Evolutionary conservation across 2,113 vertebrate species (phyloP).

Genomic region (Edolisoma coerulescens): DNA sequence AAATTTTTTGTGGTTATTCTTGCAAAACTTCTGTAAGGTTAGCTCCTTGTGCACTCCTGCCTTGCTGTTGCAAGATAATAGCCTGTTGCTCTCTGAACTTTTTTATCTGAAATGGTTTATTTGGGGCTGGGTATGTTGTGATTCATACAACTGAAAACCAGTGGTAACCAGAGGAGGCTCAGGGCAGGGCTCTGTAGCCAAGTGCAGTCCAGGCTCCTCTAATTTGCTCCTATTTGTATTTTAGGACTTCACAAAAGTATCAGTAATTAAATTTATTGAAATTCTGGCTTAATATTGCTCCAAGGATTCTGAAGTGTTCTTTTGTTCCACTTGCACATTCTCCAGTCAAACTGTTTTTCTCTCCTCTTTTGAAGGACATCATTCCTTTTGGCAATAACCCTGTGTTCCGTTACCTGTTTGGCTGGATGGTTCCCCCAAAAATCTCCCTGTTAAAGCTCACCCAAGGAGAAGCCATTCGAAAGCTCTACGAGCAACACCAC

Average conservation of each 20-base stretch:
- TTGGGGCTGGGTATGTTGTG: neutral
- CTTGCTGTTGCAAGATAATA: neutral
- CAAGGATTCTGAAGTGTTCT: neutral
- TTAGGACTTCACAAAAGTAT: neutral
- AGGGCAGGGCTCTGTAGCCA: neutral
- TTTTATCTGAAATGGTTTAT: neutral
- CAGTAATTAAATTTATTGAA: neutral
- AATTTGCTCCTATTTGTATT: neutral
- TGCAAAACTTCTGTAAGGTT: neutral
- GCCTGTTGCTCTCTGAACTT: neutral
- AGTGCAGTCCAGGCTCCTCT: neutral
- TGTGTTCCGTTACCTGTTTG: constrained; percentile 90
- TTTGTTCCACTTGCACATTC: neutral
- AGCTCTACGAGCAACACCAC: constrained; percentile 94
- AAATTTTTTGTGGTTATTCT: neutral
- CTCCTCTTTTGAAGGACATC: constrained; percentile 86
- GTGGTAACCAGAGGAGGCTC: neutral
- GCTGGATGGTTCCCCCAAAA: constrained; percentile 98
- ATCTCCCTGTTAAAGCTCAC: constrained; percentile 96
- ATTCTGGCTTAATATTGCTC: neutral
- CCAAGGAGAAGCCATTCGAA: constrained; percentile 92
- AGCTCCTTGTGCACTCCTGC: neutral
- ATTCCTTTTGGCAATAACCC: constrained; percentile 97
- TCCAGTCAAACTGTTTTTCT: neutral
- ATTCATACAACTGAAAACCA: neutral